These are phyloP conservation scores for Greenwoodochromis staneri DNA, from an alignment of 2,113 vertebrate genomes.

Conservation along the genomic window DNA sequence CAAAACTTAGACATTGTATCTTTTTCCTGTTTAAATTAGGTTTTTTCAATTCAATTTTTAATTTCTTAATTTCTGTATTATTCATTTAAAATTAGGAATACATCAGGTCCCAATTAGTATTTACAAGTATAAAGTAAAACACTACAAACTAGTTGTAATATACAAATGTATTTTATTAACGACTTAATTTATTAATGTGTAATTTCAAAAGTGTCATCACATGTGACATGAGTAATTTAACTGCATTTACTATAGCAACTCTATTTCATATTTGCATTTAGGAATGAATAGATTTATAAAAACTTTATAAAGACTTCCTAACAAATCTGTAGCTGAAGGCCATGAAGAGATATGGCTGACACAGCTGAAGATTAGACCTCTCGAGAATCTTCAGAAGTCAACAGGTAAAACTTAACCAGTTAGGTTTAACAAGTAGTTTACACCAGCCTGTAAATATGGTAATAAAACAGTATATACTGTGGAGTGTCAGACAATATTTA, in stretches of 20 bases:
- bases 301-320: neutral
- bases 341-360: rapidly evolving
- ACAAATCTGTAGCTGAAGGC: neutral
- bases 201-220: neutral
- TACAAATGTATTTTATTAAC: neutral
- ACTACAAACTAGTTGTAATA: neutral
- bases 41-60: neutral
- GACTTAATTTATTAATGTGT: neutral
- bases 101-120: neutral
- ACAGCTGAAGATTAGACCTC: neutral
- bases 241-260: neutral
- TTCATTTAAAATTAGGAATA: neutral
- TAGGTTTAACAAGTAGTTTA: neutral
- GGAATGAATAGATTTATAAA: neutral
- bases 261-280: neutral
- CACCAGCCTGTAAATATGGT: neutral
- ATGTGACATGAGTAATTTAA: neutral
- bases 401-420: neutral
- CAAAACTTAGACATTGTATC: neutral
- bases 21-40: rapidly evolving
- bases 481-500: neutral
- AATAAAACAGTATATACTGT: neutral
- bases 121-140: neutral
- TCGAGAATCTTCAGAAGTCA: neutral
- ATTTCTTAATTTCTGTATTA: neutral